These are phyloP conservation scores for Perccottus glenii DNA, from an alignment of 2,113 vertebrate species.

Conservation along the genomic window DNA sequence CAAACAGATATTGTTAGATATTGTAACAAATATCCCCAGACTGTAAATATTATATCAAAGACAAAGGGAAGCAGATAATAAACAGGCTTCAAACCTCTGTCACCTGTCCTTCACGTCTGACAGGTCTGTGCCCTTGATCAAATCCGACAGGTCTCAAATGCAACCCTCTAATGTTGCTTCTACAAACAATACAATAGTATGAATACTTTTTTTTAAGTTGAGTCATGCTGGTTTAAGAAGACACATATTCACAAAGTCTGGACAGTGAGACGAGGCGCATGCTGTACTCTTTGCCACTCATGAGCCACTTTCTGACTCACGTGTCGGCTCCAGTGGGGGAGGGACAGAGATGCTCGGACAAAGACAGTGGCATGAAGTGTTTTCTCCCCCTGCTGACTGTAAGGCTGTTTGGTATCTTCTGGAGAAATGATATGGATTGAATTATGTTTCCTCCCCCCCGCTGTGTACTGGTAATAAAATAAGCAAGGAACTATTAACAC, in stretches of 20 bases:
- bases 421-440: neutral
- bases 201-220: conserved; percentile 11
- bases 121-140: conserved; percentile 20
- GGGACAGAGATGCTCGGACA: conserved; percentile 39
- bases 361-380: conserved; percentile 60
- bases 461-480: too few species aligned
- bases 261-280: conserved; percentile 20
- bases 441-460: too few species aligned
- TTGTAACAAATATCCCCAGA: too few species aligned
- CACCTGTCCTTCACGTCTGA: conserved; percentile 25
- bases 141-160: conserved; percentile 1
- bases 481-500: too few species aligned
- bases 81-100: conserved; percentile 5
- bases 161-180: neutral
- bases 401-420: conserved; percentile 47
- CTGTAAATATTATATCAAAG: neutral
- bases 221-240: conserved; percentile 8
- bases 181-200: conserved; percentile 19
- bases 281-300: conserved; percentile 40
- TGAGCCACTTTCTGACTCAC: conserved; percentile 68
- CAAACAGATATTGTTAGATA: too few species aligned
- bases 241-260: conserved; percentile 34
- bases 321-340: conserved; percentile 64
- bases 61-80: neutral
- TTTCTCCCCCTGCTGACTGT: conserved; percentile 72